These are phyloP conservation scores for Drosophila anomalipes DNA, from an alignment of 2,888 invertebrate species.

Conservation along the genomic window DNA sequence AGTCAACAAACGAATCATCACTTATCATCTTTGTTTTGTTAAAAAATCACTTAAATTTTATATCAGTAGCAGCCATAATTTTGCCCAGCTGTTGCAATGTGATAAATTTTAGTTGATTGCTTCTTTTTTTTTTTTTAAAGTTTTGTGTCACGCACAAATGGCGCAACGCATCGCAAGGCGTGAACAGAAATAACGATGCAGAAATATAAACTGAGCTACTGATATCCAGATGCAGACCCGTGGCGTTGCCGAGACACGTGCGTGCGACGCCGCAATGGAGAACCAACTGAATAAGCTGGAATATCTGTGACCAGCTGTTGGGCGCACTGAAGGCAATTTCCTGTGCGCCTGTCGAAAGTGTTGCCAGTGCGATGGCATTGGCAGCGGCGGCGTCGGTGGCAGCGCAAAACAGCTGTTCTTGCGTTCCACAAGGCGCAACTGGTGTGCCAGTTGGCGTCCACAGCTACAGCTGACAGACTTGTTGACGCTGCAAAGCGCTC, in stretches of 20 bases:
- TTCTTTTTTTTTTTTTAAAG: constrained; percentile 2
- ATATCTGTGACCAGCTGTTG: constrained; percentile 42
- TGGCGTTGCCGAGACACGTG: constrained; percentile 68
- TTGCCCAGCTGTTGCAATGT: constrained; percentile 25
- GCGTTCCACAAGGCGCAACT: constrained; percentile 70
- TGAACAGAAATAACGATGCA: neutral
- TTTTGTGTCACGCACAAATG: constrained; percentile 14
- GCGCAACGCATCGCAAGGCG: constrained; percentile 2
- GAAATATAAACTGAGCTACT: constrained; percentile 14
- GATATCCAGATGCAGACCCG: constrained; percentile 29
- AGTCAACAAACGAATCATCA: constrained; percentile 25
- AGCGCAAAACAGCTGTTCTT: constrained; percentile 60
- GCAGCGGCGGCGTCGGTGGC: constrained; percentile 33
- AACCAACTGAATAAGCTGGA: constrained; percentile 70
- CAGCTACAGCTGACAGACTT: constrained; percentile 69
- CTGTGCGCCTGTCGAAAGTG: constrained; percentile 37
- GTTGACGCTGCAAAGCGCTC: constrained; percentile 59
- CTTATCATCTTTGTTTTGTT: constrained; percentile 34
- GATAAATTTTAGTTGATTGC: constrained; percentile 3
- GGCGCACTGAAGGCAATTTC: constrained; percentile 31
- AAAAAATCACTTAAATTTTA: constrained; percentile 31
- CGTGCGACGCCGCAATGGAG: constrained; percentile 73
- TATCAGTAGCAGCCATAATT: constrained; percentile 28
- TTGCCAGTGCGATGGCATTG: constrained; percentile 25
- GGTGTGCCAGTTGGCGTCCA: constrained; percentile 58